phyloP scores from a whole-genome alignment of 2,888 invertebrate genomes.

The Lochmaea crataegi region DNA sequence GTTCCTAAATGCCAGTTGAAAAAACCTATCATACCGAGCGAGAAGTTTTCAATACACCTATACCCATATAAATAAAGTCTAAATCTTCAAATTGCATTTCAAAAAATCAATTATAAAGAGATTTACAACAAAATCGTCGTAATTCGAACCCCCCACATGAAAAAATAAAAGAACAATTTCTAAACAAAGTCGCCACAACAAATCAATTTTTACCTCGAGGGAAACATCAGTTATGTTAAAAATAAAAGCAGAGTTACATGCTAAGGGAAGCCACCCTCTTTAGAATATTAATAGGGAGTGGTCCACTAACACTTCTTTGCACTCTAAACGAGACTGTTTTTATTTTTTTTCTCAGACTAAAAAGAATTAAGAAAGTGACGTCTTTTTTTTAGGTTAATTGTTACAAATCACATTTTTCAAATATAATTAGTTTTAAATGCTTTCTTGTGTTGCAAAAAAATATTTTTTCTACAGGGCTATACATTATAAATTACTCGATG shows the following conservation, averaged over 20 bases:
- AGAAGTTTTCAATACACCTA: too few species aligned
- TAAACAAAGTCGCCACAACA: slow-evolving; percentile 8
- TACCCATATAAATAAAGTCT: too few species aligned
- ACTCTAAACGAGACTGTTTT: neutral
- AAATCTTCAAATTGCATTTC: neutral
- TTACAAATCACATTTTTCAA: neutral
- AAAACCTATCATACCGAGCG: too few species aligned
- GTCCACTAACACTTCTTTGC: slow-evolving; percentile 7
- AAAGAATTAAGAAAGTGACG: neutral
- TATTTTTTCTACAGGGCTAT: neutral
- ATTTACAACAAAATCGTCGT: neutral
- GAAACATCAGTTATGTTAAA: slow-evolving; percentile 13
- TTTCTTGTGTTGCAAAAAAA: neutral
- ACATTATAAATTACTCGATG: neutral
- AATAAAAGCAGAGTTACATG: slow-evolving; percentile 9
- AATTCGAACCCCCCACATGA: neutral
- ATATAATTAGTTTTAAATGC: neutral
- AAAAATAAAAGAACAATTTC: neutral
- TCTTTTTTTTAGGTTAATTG: neutral
- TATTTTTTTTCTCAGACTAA: neutral
- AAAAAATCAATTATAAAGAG: neutral
- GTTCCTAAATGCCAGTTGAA: too few species aligned
- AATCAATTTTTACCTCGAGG: slow-evolving; percentile 9
- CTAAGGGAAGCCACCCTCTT: slow-evolving; percentile 12
- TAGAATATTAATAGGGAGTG: slow-evolving; percentile 19